Percentiles rank a stretch among this genome's conserved stretches.
Conservation (phyloP, 2,113 vertebrate genomes). For the Callionymus lyra region DNA sequence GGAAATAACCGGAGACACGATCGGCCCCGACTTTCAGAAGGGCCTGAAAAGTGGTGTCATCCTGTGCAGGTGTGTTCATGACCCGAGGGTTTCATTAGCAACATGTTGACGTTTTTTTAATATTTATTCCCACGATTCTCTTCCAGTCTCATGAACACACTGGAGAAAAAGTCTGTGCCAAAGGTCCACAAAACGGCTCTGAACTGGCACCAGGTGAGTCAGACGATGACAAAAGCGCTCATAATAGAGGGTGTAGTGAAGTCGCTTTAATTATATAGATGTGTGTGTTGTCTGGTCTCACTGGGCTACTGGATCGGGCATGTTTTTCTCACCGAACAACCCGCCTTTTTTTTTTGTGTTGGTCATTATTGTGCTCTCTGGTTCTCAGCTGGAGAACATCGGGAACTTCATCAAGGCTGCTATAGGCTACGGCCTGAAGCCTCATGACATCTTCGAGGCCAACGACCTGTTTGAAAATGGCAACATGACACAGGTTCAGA, state of each 20-base stretch:
- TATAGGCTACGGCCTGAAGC: constrained; percentile 80
- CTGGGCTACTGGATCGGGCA: background rate
- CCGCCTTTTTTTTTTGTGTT: background rate
- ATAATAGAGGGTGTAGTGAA: background rate
- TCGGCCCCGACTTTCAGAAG: constrained; percentile 87
- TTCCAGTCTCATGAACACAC: constrained; percentile 81
- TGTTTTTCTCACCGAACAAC: no score
- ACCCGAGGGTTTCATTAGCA: background rate
- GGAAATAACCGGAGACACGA: constrained; percentile 68
- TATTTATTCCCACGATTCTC: background rate
- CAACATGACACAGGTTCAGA: constrained; percentile 92
- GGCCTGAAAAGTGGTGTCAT: constrained; percentile 82
- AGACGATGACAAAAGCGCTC: background rate
- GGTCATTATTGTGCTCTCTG: background rate
- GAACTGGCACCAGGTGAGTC: constrained; percentile 89
- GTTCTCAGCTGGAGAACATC: constrained; percentile 84
- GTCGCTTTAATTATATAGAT: background rate
- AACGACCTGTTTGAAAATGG: constrained; percentile 88
- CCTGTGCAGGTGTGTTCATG: constrained; percentile 82
- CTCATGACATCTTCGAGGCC: constrained; percentile 87
- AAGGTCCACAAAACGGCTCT: constrained; percentile 79
- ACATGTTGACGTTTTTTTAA: background rate
- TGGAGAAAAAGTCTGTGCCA: constrained; percentile 75
- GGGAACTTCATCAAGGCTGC: constrained; percentile 87
- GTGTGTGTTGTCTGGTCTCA: background rate